Evolutionary conservation across 2,797 vertebrate species (phyloP).

Genomic region (Poecile montanus): DNA sequence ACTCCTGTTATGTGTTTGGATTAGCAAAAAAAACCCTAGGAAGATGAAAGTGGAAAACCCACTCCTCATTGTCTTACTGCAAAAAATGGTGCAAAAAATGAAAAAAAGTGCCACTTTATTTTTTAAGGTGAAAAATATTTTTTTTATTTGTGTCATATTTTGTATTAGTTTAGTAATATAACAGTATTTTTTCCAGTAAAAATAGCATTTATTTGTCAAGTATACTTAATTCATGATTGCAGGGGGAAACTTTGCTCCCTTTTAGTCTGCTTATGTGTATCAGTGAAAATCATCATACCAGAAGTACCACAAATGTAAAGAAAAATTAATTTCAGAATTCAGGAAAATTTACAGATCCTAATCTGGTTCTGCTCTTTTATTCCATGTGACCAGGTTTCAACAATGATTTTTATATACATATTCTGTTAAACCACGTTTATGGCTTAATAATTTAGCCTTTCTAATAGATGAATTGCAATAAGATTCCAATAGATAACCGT

Average conservation of each 20-base stretch:
- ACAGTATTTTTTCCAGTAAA: not conserved
- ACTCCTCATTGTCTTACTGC: slow-evolving; percentile 59
- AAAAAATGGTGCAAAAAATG: slow-evolving; percentile 63
- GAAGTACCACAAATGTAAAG: not conserved
- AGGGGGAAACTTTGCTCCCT: not conserved
- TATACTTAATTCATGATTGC: not conserved
- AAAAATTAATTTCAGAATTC: not conserved
- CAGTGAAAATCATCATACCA: not conserved
- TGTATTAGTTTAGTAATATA: not conserved
- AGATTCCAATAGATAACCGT: too few species aligned
- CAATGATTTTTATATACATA: not conserved
- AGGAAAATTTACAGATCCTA: not conserved
- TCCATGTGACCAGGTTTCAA: not conserved
- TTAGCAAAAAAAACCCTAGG: slow-evolving; percentile 61
- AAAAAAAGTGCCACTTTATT: not conserved
- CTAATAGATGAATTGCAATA: not conserved
- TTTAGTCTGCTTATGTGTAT: not conserved
- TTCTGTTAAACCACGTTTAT: not conserved
- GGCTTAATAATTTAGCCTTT: not conserved
- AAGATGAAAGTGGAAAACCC: slow-evolving; percentile 72
- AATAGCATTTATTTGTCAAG: not conserved
- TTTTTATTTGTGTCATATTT: not conserved
- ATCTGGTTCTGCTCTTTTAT: not conserved
- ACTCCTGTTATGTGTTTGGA: not conserved
- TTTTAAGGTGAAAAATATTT: not conserved